Evolutionary conservation across 2,888 invertebrate species (phyloP), one percentile per base, ranked within the genome.

Genomic region (Harpagoxenus sublaevis): DNA sequence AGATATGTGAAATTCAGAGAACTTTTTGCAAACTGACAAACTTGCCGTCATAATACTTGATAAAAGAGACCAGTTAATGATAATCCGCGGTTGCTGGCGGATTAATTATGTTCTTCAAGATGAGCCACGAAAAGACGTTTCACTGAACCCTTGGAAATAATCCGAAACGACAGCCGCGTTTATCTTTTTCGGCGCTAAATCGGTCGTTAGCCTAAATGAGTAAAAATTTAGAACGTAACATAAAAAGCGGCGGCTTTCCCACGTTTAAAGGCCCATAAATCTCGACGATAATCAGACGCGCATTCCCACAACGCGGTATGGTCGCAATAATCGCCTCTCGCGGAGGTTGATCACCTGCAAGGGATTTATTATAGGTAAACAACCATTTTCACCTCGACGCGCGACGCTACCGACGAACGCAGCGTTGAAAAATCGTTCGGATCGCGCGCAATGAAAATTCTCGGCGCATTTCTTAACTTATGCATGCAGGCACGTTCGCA

Each of bases 391-490:
- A 45, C 79, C 45, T 45, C 48, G 31, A 23, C 23, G 23, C 23
- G n/a, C 28, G 57, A 68, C 18, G 79, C 73, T 79, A 73, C 73
- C 74, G 48, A 60, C 12, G 45, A 18, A 60, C 12, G 45, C 23
- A 35, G 28, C 74, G 12, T 28, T 48, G 57, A 81, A 81, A 81
- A 81, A 73, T 81, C n/a, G n/a, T n/a, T 8, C 23, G n/a, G 35
- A 68, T 53, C 55, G 8, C 81, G 63, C 62, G 71, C 84, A 60
- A 81, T 71, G 51, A 71, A 84, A 71, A 82, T 84, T 84, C 79
- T 23, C 79, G n/a, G 48, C 65, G 75, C 73, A 57, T 79, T 71
- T 45, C 73, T 42, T 9, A 35, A 42, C 35, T 35, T 42, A 12
- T 55, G 63, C 65, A 75, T 45, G 42, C 74, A 77, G 48, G 77